phyloP scores from a whole-genome alignment of 35 echinoderm and acorn worm species.

The Apostichopus japonicus region DNA sequence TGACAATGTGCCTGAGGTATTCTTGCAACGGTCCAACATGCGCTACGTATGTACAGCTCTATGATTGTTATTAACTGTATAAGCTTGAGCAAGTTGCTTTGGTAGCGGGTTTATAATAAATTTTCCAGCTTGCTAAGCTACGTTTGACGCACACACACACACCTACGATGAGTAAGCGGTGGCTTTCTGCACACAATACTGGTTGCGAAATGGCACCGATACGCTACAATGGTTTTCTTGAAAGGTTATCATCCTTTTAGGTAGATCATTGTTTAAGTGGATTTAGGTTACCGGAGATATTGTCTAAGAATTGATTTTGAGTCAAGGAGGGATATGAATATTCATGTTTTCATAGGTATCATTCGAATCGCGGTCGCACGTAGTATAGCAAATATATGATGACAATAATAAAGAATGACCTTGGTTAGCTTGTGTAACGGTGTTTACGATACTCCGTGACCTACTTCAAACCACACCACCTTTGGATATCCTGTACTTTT shows the following conservation, averaged over 20 bases:
- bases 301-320: not conserved
- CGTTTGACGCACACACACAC: not conserved
- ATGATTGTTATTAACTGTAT: not conserved
- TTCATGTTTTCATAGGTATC: constrained; percentile 3
- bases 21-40: no score
- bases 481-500: no score
- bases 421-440: no score
- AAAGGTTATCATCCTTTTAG: not conserved
- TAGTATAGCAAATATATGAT: no score
- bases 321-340: not conserved
- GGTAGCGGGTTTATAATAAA: not conserved
- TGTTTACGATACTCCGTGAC: no score
- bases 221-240: not conserved
- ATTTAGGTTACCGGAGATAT: not conserved
- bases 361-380: not conserved
- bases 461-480: no score
- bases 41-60: no score
- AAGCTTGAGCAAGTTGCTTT: not conserved
- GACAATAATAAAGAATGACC: no score
- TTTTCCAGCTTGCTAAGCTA: not conserved
- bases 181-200: not conserved
- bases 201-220: not conserved
- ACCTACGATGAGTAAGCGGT: not conserved
- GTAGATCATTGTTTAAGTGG: constrained; percentile 2
- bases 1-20: no score